A percentile compares a stretch with the other conserved stretches of the same genome.
These are phyloP conservation scores for Heliocidaris erythrogramma DNA, from an alignment of 35 echinoderm and acorn worm genomes.

Conservation along the genomic window DNA sequence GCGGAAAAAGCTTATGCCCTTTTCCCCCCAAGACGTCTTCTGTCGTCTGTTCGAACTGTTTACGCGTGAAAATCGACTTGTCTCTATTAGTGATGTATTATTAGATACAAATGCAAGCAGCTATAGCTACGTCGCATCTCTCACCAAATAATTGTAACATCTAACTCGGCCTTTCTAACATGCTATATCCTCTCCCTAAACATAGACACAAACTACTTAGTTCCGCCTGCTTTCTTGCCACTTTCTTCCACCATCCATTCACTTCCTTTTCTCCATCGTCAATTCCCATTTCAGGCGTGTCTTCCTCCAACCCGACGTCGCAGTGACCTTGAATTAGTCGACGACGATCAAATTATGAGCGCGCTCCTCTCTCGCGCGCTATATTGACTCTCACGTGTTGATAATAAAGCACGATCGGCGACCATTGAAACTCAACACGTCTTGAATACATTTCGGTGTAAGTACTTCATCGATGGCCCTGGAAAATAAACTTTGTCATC, in stretches of 20 bases:
- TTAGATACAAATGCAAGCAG: neutral
- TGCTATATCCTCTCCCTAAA: neutral
- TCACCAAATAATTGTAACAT: neutral
- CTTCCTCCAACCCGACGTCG: neutral
- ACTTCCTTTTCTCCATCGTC: neutral
- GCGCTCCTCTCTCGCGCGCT: neutral
- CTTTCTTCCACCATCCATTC: neutral
- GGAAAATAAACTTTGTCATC: slow-evolving; percentile 12
- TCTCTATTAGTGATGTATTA: neutral
- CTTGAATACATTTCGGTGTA: neutral
- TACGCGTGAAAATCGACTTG: neutral
- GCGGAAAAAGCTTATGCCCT: neutral
- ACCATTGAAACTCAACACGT: slow-evolving; percentile 23
- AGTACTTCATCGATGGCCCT: neutral
- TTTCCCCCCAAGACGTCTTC: neutral
- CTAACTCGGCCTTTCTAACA: neutral
- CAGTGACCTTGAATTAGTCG: slow-evolving; percentile 15
- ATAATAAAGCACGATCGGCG: slow-evolving; percentile 17
- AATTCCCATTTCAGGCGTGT: neutral
- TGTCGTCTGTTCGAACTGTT: neutral
- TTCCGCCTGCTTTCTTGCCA: neutral
- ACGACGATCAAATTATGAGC: slow-evolving; percentile 35
- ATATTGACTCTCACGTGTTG: slow-evolving; percentile 28
- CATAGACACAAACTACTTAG: neutral
- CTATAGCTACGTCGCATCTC: neutral